Base-by-base conservation (phyloP, 1,140 invertebrate genomes). In the Goniozus legneri region DNA sequence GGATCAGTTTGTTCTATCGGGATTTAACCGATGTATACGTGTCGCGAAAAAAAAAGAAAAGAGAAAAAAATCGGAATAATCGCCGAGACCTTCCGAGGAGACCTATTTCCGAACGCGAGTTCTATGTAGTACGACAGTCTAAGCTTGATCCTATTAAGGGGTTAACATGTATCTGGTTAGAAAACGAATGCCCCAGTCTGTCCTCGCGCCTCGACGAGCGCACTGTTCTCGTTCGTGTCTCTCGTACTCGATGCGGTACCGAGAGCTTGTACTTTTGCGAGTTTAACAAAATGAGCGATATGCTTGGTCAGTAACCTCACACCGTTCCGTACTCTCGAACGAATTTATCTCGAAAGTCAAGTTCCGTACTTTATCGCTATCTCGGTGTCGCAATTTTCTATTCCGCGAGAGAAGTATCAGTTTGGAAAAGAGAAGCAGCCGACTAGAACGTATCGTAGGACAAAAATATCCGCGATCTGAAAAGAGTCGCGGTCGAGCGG, bases 131-230 rank as follows among this genome's bases (percentile, higher is more conserved):
- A 60, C 64, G 66, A 64, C 58, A 58, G 65, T 62, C 65, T 67
- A 59, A 58, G 33, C 58, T 52, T 61, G 57, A 75, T 75, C 65
- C 53, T 58, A 69, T 75, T 72, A 69, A 62, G 56, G 57, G 53
- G 61, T 67, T 75, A 69, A 65, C 60, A 70, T 64, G 56, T 70
- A 71, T 71, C 65, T 62, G 56, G 65, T 71, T 71, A 64, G 63
- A 50, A 54, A 51, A 64, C 54, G 44, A 56, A 56, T 41, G 52
- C 47, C 50, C 55, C 66, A 70, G 65, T 68, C 45, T 41, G 50
- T 60, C 47, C 50, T 52, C 44, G 50, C 40, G 35, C 31, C 38
- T 56, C 41, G 39, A 47, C 46, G 50, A 49, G 58, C 48, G 39
- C 60, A 44, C 58, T 56, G 38, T 56, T 32, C 43, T 47, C 39